Evolutionary conservation across 35 echinoderm and acorn worm genomes (phyloP), one percentile per base, ranked within the genome.

Genomic region (Ophioderma brevispina): DNA sequence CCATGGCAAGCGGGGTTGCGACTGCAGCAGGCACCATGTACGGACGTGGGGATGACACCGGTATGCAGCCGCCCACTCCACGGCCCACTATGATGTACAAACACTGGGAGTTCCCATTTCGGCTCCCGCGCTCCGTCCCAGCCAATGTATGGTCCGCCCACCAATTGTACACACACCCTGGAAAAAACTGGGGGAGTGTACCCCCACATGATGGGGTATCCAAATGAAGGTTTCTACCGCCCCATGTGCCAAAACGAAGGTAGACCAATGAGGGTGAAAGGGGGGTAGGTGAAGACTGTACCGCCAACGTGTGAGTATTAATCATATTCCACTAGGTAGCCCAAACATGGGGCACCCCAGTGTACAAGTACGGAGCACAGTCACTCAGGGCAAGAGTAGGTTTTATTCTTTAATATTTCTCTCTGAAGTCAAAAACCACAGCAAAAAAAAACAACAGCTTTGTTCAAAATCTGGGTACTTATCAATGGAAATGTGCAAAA

Each of bases 71-170:
- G 19, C 40, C 92, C 25, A 82, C 84, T 25, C 90, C 84, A 50
- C 64, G 36, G 18, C 59, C 64, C 31, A 70, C 35, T 5, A 87
- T 70, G 59, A 70, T 70, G 59, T 70, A 70, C 23, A 70, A 70
- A 70, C 59, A 15, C 1, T 70, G 5, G n/a, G 3, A 3, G 28
- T 70, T 30, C 59, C 43, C 78, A 50, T 42, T 89, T 79, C 79
- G 39, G 55, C 80, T 31, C 50, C 33, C 31, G 81, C 75, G 49
- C 82, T 38, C 85, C 92, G 18, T 92, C 92, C 33, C 92, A 64
- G 88, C 93, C 87, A 77, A 96, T 96, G 85, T 96, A 96, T 81
- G 89, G 89, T 31, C 89, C 92, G 30, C 89, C 94, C 70, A 91
- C 85, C 46, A 82, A 85, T 19, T 90, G 75, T 37, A 91, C 88